A percentile compares a stretch with the other conserved stretches of the same genome.
Conservation (phyloP, 2,797 vertebrate species). For the Acrossocheilus wenchowensis region DNA sequence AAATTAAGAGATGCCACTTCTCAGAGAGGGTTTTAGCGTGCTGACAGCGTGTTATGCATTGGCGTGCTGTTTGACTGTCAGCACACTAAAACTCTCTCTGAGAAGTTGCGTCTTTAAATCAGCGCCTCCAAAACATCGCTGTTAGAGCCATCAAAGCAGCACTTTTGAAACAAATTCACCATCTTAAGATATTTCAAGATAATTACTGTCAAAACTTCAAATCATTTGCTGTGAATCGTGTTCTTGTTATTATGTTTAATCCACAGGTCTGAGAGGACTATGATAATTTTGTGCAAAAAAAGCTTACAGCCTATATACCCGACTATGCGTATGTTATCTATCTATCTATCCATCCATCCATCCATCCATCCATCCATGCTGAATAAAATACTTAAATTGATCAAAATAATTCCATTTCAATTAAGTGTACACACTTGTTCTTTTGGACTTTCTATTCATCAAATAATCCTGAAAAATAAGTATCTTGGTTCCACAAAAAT, state of each 20-base stretch:
- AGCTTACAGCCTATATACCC: neutral
- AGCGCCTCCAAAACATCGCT: neutral
- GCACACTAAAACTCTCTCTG: neutral
- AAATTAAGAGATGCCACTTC: neutral
- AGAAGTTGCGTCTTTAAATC: neutral
- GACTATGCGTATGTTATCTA: neutral
- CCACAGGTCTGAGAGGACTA: neutral
- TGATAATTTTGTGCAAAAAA: neutral
- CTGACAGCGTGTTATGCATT: neutral
- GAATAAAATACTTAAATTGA: neutral
- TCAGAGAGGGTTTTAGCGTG: neutral
- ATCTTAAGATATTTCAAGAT: slow-evolving; percentile 2
- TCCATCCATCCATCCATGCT: no score
- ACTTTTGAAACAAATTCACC: slow-evolving; percentile 9
- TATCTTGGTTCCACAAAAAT: neutral
- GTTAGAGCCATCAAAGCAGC: slow-evolving; percentile 1
- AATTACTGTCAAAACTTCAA: slow-evolving; percentile 26
- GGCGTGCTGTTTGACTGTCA: slow-evolving; percentile 10
- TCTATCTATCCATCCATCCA: no score
- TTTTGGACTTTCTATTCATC: neutral
- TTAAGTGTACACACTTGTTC: neutral
- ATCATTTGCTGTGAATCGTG: neutral
- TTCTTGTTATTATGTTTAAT: neutral
- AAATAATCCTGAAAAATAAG: neutral
- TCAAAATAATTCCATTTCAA: neutral